Percentiles rank a stretch among this genome's conserved stretches.
These are phyloP conservation scores for Lepeophtheirus nordmannii DNA, from an alignment of 2,888 invertebrate species.

Conservation along the genomic window DNA sequence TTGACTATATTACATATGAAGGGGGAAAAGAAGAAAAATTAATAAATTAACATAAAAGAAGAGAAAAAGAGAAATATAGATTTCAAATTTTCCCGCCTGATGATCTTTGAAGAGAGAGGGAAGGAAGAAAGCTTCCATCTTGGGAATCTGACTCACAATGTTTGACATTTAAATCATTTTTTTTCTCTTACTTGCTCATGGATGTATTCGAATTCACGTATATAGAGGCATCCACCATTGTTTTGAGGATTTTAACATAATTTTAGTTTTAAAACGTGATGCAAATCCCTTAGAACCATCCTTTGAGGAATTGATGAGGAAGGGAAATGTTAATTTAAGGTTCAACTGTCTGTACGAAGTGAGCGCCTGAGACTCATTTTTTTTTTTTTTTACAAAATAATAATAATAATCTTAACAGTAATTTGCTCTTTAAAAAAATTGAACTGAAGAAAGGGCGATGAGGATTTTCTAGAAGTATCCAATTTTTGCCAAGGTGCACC, in stretches of 20 bases:
- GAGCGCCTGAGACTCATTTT: not conserved
- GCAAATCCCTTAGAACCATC: no score
- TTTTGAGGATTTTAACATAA: no score
- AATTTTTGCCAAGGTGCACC: slow-evolving; percentile 1
- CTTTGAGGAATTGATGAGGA: no score
- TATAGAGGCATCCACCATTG: no score
- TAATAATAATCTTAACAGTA: not conserved
- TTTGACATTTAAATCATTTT: not conserved
- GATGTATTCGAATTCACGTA: no score
- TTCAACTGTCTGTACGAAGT: not conserved
- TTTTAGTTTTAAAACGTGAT: no score
- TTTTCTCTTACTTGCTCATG: no score
- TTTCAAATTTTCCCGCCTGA: not conserved
- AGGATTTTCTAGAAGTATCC: not conserved
- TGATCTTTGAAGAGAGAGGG: not conserved
- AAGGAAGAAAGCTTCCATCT: not conserved
- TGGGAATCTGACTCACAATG: not conserved
- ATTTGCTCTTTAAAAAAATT: slow-evolving; percentile 1
- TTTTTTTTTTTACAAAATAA: not conserved
- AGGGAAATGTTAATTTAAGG: not conserved
- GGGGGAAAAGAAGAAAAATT: no score
- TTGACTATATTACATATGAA: no score
- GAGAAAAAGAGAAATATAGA: not conserved
- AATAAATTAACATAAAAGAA: no score
- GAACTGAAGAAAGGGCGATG: slow-evolving; percentile 4